Base-by-base conservation (phyloP, 2,113 vertebrate genomes). In the Talpa occidentalis region DNA sequence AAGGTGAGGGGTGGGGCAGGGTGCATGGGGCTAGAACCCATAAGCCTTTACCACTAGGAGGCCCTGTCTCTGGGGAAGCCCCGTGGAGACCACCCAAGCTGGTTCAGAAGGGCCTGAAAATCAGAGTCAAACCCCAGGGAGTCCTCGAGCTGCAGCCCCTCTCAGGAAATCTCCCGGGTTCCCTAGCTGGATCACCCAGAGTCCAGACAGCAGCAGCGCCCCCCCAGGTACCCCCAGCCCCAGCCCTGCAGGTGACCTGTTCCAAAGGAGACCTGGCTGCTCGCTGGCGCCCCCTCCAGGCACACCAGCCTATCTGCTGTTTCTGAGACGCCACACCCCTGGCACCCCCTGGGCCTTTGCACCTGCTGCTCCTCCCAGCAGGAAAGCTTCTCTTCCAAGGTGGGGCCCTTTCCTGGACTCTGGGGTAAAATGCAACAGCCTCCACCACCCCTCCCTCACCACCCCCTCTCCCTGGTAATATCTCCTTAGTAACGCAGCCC, bases 1-100 rank as follows among this genome's bases (percentile, higher is more conserved):
- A 4, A 40, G n/a, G 5, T 1, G 19, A 52, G 6, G 30, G 28
- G 26, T 2, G 0, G 32, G 1, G 6, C 0, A 4, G 7, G 19
- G 26, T 2, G 16, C 52, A 17, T 1, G 10, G 26, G 24, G 16
- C 0, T 4, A 3, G 64, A 30, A 4, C 17, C 15, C 24, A 4
- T 44, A 49, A 2, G 26, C 32, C 28, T 26, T 19, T 5, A 64
- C 52, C 54, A 3, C 24, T 0, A 40, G 6, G 6, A 15, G 2
- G 22, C 24, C 1, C 44, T 47, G 70, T 12, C 80, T 54, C 42
- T 24, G 19, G 42, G 4, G 60, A 40, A 30, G 26, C 26, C 6
- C 8, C 16, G 6, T 4, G 8, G 16, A 64, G 37, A 64, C 62
- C 14, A 40, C 35, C 32, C 2, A 66, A n/a, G 44, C 21, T n/a